These are phyloP conservation scores for Acleris sparsana DNA, from an alignment of 2,888 invertebrate species.

Conservation along the genomic window DNA sequence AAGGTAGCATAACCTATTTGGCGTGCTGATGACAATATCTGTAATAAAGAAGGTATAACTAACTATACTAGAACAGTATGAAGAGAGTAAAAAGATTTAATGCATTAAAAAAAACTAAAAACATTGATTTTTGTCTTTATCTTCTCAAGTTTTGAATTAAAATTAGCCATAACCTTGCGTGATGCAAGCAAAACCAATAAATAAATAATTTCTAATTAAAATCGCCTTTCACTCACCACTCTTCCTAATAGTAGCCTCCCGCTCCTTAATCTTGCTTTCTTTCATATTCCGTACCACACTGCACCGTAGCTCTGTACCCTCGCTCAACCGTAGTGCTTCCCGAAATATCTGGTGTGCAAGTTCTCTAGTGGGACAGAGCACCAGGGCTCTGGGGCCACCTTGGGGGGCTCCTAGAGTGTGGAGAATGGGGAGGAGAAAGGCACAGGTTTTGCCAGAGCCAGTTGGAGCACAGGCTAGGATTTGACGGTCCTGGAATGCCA, in stretches of 20 bases:
- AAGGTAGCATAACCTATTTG: conserved; percentile 94
- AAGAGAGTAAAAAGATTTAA: no score
- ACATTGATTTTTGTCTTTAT: no score
- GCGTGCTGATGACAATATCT: conserved; percentile 97
- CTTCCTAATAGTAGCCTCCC: conserved; percentile 88
- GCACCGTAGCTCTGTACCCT: conserved; percentile 88
- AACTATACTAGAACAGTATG: no score
- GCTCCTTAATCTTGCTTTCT: conserved; percentile 88
- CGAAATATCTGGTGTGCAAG: conserved; percentile 95
- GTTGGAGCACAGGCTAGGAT: conserved; percentile 98
- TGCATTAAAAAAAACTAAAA: no score
- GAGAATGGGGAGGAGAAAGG: conserved; percentile 95
- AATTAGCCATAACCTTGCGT: not conserved
- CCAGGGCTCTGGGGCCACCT: conserved; percentile 92
- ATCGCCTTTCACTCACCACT: conserved; percentile 83
- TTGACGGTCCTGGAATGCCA: conserved; percentile 86
- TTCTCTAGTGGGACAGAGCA: conserved; percentile 97
- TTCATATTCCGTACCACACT: conserved; percentile 92
- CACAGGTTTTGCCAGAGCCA: conserved; percentile 98
- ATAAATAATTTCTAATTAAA: not conserved
- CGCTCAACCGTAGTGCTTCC: conserved; percentile 90
- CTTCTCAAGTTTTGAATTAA: no score
- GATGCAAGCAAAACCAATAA: not conserved
- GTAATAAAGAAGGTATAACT: conserved; percentile 50
- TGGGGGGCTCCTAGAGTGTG: conserved; percentile 88